phyloP scores from a whole-genome alignment of 2,888 invertebrate species.

The Hypolimnas misippus region DNA sequence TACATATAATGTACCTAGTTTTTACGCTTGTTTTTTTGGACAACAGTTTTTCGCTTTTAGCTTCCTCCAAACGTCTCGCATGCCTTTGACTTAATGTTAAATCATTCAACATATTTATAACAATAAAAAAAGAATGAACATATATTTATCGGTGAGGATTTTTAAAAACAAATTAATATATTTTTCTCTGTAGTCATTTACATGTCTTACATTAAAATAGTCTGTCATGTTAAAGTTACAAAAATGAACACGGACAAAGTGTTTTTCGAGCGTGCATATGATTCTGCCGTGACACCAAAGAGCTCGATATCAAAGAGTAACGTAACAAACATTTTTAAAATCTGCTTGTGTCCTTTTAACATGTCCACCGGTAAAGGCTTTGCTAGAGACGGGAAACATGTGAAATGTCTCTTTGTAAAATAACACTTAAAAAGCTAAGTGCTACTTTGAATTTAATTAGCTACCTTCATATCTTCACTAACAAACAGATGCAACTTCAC shows the following conservation, averaged over 20 bases:
- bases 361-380: slow-evolving; percentile 55
- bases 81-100: not conserved
- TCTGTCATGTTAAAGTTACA: slow-evolving; percentile 30
- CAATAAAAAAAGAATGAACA: no score
- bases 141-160: not conserved
- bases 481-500: not conserved
- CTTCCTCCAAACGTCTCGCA: no score
- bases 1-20: no score
- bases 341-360: slow-evolving; percentile 53
- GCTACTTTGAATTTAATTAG: slow-evolving; percentile 42
- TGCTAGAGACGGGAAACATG: slow-evolving; percentile 44
- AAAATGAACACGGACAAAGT: slow-evolving; percentile 51
- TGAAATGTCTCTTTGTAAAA: slow-evolving; percentile 46
- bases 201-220: slow-evolving; percentile 18
- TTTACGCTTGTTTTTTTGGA: no score
- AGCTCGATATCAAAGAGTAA: slow-evolving; percentile 64
- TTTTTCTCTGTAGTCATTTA: not conserved
- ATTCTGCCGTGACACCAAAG: slow-evolving; percentile 59
- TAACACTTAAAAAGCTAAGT: slow-evolving; percentile 35
- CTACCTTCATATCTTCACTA: slow-evolving; percentile 13
- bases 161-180: not conserved
- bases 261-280: slow-evolving; percentile 56
- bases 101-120: no score
- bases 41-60: no score
- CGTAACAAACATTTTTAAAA: slow-evolving; percentile 59